Evolutionary conservation across 2,113 vertebrate genomes (phyloP), one percentile per base, ranked within the genome.

Genomic region (Haemorhous mexicanus): DNA sequence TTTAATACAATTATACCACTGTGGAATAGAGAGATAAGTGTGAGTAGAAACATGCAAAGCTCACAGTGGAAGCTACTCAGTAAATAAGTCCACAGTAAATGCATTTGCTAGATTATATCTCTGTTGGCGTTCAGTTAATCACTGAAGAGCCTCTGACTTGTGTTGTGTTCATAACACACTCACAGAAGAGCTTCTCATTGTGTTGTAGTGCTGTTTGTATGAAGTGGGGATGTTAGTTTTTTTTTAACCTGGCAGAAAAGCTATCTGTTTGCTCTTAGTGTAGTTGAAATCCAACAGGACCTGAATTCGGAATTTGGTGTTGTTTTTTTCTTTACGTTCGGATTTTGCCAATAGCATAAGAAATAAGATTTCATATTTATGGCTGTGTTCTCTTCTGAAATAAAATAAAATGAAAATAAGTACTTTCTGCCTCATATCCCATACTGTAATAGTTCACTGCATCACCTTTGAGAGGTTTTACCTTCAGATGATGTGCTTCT

Each of bases 351-450:
- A 9, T 59, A 55, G 20, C 8, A 9, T 58, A 58, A 62, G 47
- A 70, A 75, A 66, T 16, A 92, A 81, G 49, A 30, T 32, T 90
- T 86, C 5, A 0, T 80, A 41, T 89, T 91, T 46, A 73, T 80
- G 43, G 16, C 17, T 89, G 13, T 68, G 35, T 70, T 30, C 7
- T 67, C 24, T 79, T 23, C n/a, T 82, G 66, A 83, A 79, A 78
- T 50, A 63, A 91, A 87, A 76, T 50, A 63, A 91, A 87, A 76
- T 63, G 9, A 28, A 70, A 43, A 37, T 78, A 39, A 17, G 3
- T 83, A 3, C 75, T 67, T 96, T 96, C 69, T 94, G 75, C 78
- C 30, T 93, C 75, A 73, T 84, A 86, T 72, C 53, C 52, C 39
- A 62, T 49, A 13, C 26, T 70, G 44, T 17, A 66, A 24, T 13